Conservation (phyloP, 2,888 invertebrate genomes). For the Hipparchia sbordonii region DNA sequence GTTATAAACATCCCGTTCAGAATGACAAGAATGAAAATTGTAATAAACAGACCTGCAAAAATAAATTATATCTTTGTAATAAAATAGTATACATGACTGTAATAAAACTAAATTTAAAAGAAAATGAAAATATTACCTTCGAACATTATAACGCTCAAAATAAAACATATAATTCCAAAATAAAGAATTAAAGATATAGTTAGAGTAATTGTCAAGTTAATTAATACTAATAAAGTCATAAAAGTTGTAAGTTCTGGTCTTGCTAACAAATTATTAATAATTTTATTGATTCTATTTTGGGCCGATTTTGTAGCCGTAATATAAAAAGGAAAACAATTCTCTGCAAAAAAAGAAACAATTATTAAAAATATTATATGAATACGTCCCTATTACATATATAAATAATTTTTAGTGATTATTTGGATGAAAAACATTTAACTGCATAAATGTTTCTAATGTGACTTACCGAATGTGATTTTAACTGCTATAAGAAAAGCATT, state of each 20-base stretch:
- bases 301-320: slow-evolving; percentile 13
- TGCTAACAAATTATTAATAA: slow-evolving; percentile 31
- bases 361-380: neutral
- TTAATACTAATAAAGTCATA: slow-evolving; percentile 42
- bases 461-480: slow-evolving; percentile 55
- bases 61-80: neutral
- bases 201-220: slow-evolving; percentile 30
- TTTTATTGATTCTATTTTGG: slow-evolving; percentile 25
- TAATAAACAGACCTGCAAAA: slow-evolving; percentile 31
- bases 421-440: too few relatives aligned
- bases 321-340: slow-evolving; percentile 28
- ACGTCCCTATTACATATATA: too few relatives aligned
- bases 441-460: too few relatives aligned
- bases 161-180: slow-evolving; percentile 45
- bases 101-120: neutral
- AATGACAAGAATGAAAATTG: slow-evolving; percentile 8
- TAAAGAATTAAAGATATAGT: slow-evolving; percentile 23
- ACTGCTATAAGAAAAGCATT: slow-evolving; percentile 57
- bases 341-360: slow-evolving; percentile 35
- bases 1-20: slow-evolving; percentile 5
- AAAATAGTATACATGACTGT: neutral
- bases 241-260: slow-evolving; percentile 55
- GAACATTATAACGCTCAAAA: slow-evolving; percentile 50
- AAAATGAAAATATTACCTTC: slow-evolving; percentile 50
- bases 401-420: too few relatives aligned